These are phyloP conservation scores for Scaptomyza flava DNA, from an alignment of 2,888 invertebrate genomes.

Conservation along the genomic window DNA sequence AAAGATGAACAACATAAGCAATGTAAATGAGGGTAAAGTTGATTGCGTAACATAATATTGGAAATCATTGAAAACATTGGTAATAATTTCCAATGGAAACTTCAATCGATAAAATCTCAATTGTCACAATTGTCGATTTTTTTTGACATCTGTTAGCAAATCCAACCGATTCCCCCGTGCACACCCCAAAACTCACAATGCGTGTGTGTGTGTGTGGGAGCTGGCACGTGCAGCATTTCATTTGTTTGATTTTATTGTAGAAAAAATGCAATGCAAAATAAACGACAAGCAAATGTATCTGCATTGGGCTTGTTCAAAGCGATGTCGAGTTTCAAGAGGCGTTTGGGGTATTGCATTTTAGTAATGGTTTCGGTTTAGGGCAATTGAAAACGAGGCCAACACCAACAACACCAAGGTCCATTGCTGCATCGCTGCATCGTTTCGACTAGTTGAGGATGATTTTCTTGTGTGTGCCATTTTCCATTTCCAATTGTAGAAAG, in stretches of 20 bases:
- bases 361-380: background rate
- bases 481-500: slow-evolving; percentile 14
- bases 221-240: slow-evolving; percentile 36
- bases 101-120: slow-evolving; percentile 46
- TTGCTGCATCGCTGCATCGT: slow-evolving; percentile 34
- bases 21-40: slow-evolving; percentile 31
- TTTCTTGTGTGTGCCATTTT: slow-evolving; percentile 9
- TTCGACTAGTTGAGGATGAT: slow-evolving; percentile 25
- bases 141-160: slow-evolving; percentile 29
- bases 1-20: slow-evolving; percentile 10
- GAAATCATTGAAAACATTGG: slow-evolving; percentile 44
- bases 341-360: background rate
- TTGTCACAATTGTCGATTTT: slow-evolving; percentile 60
- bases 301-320: background rate
- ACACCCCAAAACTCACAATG: background rate
- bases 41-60: slow-evolving; percentile 28
- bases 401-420: slow-evolving; percentile 2
- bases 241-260: slow-evolving; percentile 28
- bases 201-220: background rate
- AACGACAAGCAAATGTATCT: slow-evolving; percentile 32
- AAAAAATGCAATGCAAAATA: slow-evolving; percentile 32
- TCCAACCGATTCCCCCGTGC: slow-evolving; percentile 1
- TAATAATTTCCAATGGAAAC: slow-evolving; percentile 33
- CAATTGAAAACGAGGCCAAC: slow-evolving; percentile 28
- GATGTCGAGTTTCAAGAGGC: background rate